These are phyloP conservation scores for Crax fasciolata DNA, from an alignment of 2,797 vertebrate species.

Conservation along the genomic window DNA sequence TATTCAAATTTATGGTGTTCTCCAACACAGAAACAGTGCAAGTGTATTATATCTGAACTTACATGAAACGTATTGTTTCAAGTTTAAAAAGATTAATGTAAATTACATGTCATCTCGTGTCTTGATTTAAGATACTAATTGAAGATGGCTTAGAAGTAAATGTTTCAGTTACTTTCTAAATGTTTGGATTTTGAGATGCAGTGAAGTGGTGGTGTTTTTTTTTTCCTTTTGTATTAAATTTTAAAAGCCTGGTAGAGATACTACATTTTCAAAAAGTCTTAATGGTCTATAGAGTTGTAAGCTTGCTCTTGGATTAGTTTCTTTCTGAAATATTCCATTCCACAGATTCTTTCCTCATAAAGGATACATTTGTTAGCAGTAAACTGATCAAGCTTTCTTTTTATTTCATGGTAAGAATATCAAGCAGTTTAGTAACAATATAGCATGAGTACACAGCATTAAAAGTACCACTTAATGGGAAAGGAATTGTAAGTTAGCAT, in stretches of 20 bases:
- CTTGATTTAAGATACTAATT: background rate
- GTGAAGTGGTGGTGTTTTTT: background rate
- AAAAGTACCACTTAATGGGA: constrained; percentile 4
- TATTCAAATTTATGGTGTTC: background rate
- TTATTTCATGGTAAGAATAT: constrained; percentile 7
- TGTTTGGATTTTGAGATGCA: background rate
- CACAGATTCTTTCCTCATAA: background rate
- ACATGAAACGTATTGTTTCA: background rate
- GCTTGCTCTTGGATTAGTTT: background rate
- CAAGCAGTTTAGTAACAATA: background rate
- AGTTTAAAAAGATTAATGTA: background rate
- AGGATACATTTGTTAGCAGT: background rate
- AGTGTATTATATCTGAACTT: background rate
- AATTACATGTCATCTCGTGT: background rate
- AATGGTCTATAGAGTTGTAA: background rate
- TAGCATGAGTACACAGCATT: background rate
- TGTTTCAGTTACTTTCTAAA: background rate
- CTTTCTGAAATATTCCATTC: background rate
- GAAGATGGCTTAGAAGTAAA: background rate
- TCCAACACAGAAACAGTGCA: background rate
- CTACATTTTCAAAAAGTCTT: background rate
- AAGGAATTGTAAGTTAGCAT: constrained; percentile 27
- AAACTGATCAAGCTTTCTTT: background rate
- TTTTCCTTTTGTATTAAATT: background rate
- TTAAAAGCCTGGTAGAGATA: background rate